Conservation (phyloP, 2,888 invertebrate species). For the Tiliacea citrago region DNA sequence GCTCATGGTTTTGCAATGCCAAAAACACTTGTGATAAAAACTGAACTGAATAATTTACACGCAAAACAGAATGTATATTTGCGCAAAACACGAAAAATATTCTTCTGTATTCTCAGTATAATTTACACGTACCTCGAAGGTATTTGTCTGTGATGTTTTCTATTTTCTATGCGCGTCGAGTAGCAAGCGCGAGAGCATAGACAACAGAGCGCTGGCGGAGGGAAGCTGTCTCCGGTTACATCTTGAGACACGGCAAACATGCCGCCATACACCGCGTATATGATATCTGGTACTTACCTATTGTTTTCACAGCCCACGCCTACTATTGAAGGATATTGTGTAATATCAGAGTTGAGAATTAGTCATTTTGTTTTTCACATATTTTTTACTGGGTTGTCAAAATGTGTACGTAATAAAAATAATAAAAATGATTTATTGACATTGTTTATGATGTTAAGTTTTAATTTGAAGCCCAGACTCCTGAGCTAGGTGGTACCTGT, state of each 20-base stretch:
- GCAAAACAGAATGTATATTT: constrained; percentile 55
- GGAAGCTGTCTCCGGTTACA: constrained; percentile 81
- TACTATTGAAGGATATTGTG: constrained; percentile 26
- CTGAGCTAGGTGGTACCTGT: no score
- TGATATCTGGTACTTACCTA: constrained; percentile 66
- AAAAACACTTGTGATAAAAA: constrained; percentile 19
- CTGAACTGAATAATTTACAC: constrained; percentile 40
- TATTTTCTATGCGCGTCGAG: constrained; percentile 67
- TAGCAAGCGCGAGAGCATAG: constrained; percentile 77
- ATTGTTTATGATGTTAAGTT: no score
- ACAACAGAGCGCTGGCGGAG: constrained; percentile 83
- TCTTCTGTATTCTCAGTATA: constrained; percentile 56
- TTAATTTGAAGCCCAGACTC: no score
- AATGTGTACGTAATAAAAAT: no score
- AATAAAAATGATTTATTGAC: no score
- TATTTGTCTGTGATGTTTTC: constrained; percentile 64
- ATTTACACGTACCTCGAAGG: constrained; percentile 47
- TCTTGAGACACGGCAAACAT: constrained; percentile 67
- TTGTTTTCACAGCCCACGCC: constrained; percentile 67
- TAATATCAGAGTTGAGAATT: constrained; percentile 27
- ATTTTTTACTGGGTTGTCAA: not conserved
- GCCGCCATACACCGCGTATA: constrained; percentile 59
- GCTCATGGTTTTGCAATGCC: not conserved
- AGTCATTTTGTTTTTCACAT: not conserved
- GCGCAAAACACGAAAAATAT: constrained; percentile 52